These are phyloP conservation scores for Prietella phreatophila DNA, from an alignment of 2,113 vertebrate species.

Conservation along the genomic window DNA sequence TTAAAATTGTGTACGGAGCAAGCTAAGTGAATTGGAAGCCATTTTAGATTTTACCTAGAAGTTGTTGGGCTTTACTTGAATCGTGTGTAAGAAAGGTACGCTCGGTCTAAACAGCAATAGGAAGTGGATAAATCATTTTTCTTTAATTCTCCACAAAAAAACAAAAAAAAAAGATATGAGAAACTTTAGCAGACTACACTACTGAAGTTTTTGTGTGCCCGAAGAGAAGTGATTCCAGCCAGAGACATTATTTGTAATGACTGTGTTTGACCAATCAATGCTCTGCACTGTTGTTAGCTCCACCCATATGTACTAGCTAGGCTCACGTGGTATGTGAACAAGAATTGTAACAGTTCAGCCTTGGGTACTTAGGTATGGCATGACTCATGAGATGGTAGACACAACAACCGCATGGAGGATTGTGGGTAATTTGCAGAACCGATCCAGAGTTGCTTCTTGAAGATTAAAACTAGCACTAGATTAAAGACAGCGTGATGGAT, in stretches of 20 bases:
- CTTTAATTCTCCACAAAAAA: not conserved
- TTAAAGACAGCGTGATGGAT: not conserved
- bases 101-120: not conserved
- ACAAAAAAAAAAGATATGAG: not conserved
- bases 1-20: not conserved
- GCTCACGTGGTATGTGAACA: not conserved
- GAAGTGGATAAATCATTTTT: not conserved
- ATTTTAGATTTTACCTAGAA: not conserved
- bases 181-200: not conserved
- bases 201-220: not conserved
- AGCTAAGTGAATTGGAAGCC: not conserved
- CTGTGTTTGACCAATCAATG: not conserved
- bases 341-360: not conserved
- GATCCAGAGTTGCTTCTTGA: not conserved
- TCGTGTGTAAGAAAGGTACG: not conserved
- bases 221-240: not conserved
- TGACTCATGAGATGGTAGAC: not conserved
- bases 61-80: not conserved
- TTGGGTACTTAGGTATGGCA: too few species aligned
- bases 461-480: not conserved
- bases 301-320: not conserved
- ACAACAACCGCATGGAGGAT: slow-evolving; percentile 1
- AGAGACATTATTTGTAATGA: not conserved
- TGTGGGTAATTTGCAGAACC: not conserved
- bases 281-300: not conserved